Percentiles rank a stretch among this genome's conserved stretches.
Evolutionary conservation across 2,888 invertebrate species (phyloP).

Genomic region (Doris montereyensis): DNA sequence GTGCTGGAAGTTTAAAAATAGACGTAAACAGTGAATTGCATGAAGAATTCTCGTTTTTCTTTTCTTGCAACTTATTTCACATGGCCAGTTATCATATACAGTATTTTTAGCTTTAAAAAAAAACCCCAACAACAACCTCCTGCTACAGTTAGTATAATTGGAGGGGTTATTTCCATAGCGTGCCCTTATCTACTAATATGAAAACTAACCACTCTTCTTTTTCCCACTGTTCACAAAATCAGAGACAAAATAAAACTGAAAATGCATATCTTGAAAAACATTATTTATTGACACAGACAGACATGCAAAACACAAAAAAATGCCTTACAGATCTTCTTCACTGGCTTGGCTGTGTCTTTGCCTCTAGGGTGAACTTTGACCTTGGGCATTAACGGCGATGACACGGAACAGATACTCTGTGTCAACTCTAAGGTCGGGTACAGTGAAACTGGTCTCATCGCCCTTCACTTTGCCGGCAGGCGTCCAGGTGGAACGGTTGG

Average conservation of each 20-base stretch:
- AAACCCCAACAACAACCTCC: background rate
- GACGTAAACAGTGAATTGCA: background rate
- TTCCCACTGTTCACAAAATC: too few species aligned
- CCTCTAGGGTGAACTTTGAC: slow-evolving; percentile 81
- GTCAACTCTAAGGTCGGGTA: slow-evolving; percentile 80
- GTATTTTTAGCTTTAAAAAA: background rate
- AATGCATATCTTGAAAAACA: too few species aligned
- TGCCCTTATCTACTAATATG: too few species aligned
- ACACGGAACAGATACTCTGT: slow-evolving; percentile 89
- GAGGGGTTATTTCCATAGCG: too few species aligned
- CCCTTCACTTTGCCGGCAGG: slow-evolving; percentile 74
- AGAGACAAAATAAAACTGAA: too few species aligned
- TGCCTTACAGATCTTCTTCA: slow-evolving; percentile 60
- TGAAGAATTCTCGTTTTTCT: background rate
- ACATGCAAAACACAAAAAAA: too few species aligned
- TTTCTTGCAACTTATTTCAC: too few species aligned
- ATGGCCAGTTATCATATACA: background rate
- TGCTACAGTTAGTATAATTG: too few species aligned
- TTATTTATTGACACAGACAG: too few species aligned
- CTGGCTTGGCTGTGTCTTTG: slow-evolving; percentile 54
- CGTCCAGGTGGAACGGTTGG: slow-evolving; percentile 84
- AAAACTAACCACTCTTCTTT: too few species aligned
- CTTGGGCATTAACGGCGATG: slow-evolving; percentile 88
- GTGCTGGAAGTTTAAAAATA: slow-evolving; percentile 39
- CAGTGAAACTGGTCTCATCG: slow-evolving; percentile 68